Evolutionary conservation across 2,113 vertebrate species (phyloP), one percentile per base, ranked within the genome.

Genomic region (Notothenia rossii): DNA sequence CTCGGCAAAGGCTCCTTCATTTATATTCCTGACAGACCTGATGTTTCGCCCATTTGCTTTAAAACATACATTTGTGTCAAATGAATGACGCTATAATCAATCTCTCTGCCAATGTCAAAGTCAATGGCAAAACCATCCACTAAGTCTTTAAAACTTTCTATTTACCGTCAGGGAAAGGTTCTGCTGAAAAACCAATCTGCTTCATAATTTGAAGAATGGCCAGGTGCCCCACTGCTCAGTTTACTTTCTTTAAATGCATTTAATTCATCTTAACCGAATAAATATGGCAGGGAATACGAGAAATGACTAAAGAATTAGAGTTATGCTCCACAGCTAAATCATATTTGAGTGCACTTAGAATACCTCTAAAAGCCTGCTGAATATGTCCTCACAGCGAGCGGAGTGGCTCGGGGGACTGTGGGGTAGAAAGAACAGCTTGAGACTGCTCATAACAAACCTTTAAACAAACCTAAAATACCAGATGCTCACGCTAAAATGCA

Each of bases 141-240:
- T 60, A 48, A 50, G 53, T 78, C 64, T 82, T 89, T 86, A 43
- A 65, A 88, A 85, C 50, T 82, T 55, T 84, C 88, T 93, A 60
- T 83, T 87, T 87, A 86, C 79, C 65, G 45, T 71, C 76, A 90
- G 88, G 91, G 86, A 90, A 70, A 88, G 61, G 79, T 83, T 88
- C 90, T 83, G 82, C 81, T 92, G 91, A 96, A 94, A 93, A 89
- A 92, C 85, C 85, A 83, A 76, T 36, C 29, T 74, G 81, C 78
- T 75, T 94, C 90, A 78, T 91, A 43, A 93, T 92, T 93, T 90
- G 81, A 78, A 93, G 93, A 92, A 81, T 82, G 92, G 88, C 82
- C 56, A 58, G 88, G 92, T 87, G 71, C 85, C 67, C 89, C 70
- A 15, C 79, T 83, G 77, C 87, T 92, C 83, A 86, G 77, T 71